Base-by-base conservation (phyloP, 2,888 invertebrate species). In the Lissonota sp. region DNA sequence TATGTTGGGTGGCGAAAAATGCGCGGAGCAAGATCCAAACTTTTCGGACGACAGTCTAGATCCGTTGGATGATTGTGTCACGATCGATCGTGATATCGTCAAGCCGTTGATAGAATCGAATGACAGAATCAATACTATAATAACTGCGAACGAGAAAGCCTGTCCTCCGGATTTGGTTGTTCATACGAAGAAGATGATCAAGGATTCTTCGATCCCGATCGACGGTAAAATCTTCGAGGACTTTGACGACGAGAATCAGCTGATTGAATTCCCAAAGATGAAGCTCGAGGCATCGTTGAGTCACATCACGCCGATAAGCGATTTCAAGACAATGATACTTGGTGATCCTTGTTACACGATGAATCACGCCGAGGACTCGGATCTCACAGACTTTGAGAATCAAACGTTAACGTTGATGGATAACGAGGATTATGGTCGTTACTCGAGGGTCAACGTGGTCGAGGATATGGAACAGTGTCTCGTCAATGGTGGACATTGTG, bases 31-130 rank as follows among this genome's bases (percentile, higher is more conserved):
- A 5, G 90, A 90, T 37, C 76, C 86, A 5, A 86, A 87, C 53
- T 90, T 90, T 74, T 90, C 90, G 0, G 90, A 90, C 42, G 90
- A 90, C 66, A 90, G 90, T 78, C 78, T 90, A 63, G 90, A 90
- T 51, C 84, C 80, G 2, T 80, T 66, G 49, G 83, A 84, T 40
- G 82, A 76, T 51, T 44, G 16, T 10, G 55, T 10, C 12, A 64
- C 63, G n/a, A 49, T 53, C 12, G 12, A n/a, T n/a, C 14, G 40
- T n/a, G 74, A 62, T 6, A 74, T 63, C 14, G 37, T 49, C 16
- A 44, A 26, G 74, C 79, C 39, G 79, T 63, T 7, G 73, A 72
- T 10, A 5, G 58, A 60, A 1, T 5, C 51, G 7, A 66, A 12
- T 16, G 53, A 40, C 40, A 79, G 62, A 6, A 5, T 14, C 16